Evolutionary conservation across 2,888 invertebrate genomes (phyloP).

Genomic region (Ferrisia virgata): DNA sequence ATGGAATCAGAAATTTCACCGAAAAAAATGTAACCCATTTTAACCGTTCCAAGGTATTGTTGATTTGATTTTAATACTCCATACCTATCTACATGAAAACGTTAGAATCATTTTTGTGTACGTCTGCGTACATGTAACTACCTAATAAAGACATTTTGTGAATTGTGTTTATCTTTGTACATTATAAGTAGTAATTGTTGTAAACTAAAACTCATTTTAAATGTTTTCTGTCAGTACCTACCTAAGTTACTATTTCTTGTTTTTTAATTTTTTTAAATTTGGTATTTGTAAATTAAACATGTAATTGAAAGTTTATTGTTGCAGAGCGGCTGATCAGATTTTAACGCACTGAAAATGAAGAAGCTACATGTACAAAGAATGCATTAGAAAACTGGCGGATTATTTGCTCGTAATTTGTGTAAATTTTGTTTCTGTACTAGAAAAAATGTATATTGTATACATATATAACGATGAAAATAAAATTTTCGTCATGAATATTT

Average conservation of each 20-base stretch:
- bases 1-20: not conserved
- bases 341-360: not conserved
- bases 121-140: not conserved
- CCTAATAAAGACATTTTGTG: not conserved
- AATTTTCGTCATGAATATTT: not conserved
- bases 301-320: not conserved
- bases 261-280: not conserved
- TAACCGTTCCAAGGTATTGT: not conserved
- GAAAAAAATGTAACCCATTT: slow-evolving; percentile 1
- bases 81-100: not conserved
- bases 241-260: not conserved
- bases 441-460: too few relatives aligned
- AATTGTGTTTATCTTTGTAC: not conserved
- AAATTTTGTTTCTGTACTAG: not conserved
- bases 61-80: not conserved
- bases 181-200: not conserved
- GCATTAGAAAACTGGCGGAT: not conserved
- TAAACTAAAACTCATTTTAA: not conserved
- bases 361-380: not conserved
- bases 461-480: not conserved
- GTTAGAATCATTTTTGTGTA: not conserved
- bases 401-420: not conserved
- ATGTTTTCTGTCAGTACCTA: not conserved
- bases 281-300: not conserved
- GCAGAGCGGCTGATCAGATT: not conserved